Base-by-base conservation (phyloP, 1,140 invertebrate species). In the Drosophila nannoptera region DNA sequence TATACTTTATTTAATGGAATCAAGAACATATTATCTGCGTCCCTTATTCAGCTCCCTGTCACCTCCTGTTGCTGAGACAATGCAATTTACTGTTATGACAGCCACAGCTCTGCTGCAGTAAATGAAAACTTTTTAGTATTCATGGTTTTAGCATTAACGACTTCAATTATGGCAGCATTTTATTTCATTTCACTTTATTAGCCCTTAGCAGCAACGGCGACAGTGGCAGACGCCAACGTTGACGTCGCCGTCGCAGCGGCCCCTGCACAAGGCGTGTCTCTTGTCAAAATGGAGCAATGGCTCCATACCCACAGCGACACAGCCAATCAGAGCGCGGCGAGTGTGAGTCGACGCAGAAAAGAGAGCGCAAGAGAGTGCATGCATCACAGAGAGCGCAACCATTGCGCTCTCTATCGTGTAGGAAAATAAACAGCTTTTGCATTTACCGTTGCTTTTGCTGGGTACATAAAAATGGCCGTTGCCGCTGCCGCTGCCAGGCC, bases 71-170 rank as follows among this genome's bases (percentile, higher is more conserved):
- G 14, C 38, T 56, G 7, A 35, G 9, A 7, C 46, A 36, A 22
- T 53, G 54, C 52, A 71, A 62, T 62, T 67, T 58, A 58, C 42
- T 67, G 52, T 52, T 70, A 53, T 71, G 33, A 38, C 32, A 55
- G 62, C 56, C 58, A 16, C 69, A 60, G 65, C 54, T 76, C 22
- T 73, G 70, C 69, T 66, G 73, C 65, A 80, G 69, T 70, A 77
- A 66, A 69, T 75, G 73, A 71, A 82, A 81, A 81, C 59, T 78
- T 82, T 82, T 82, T 78, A 83, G 75, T 82, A 82, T 83, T 82
- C 78, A 82, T 82, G 78, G 78, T 83, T 83, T 78, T 59, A 74
- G 72, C 78, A 82, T 83, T 83, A 82, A 82, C 74, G 77, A 81
- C 60, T 72, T 61, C 78, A 83, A 82, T 82, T 83, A 82, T 82